Evolutionary conservation across 1,140 invertebrate genomes (phyloP), one percentile per base, ranked within the genome.

Genomic region (Phymastichus coffea): DNA sequence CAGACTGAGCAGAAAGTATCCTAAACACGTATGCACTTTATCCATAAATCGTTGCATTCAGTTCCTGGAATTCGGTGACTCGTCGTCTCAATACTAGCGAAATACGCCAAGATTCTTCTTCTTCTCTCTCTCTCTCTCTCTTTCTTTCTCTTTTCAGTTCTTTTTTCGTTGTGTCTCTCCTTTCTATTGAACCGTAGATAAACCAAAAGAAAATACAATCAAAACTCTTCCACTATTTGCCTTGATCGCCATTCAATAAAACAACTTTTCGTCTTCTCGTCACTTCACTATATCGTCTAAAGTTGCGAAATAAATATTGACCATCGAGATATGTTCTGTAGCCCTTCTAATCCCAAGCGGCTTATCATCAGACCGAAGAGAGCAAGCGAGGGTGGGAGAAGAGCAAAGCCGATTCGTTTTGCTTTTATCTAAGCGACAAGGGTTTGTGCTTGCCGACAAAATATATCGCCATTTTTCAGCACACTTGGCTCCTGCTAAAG

Each of bases 401-500:
- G n/a, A n/a, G n/a, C n/a, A n/a, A n/a, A n/a, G n/a, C n/a, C 33
- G n/a, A 19, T 48, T 40, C 20, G 28, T 38, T 57, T 28, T 20
- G 26, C 55, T 43, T 49, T 51, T 51, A 58, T 58, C 28, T 14
- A 9, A 26, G 26, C 15, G 15, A 15, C 22, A 28, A 40, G 33
- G 14, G 17, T 48, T 48, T 48, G 15, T 57, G 47, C 10, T 1
- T n/a, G 6, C 23, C n/a, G 23, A 7, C 3, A 3, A 26, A 44
- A 58, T 44, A 46, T 52, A 46, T 52, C 40, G 28, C 48, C 40
- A 52, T 17, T 53, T 58, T 52, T 7, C 25, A 59, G 30, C 28
- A 33, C 57, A 59, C 57, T 59, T 59, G 30, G 12, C 38, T 25
- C 40, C 17, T 0, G 22, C 20, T 26, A 48, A 47, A 26, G 33